A percentile compares a stretch with the other conserved stretches of the same genome.
phyloP scores from a whole-genome alignment of 2,113 vertebrate species.

The Lipotes vexillifer region DNA sequence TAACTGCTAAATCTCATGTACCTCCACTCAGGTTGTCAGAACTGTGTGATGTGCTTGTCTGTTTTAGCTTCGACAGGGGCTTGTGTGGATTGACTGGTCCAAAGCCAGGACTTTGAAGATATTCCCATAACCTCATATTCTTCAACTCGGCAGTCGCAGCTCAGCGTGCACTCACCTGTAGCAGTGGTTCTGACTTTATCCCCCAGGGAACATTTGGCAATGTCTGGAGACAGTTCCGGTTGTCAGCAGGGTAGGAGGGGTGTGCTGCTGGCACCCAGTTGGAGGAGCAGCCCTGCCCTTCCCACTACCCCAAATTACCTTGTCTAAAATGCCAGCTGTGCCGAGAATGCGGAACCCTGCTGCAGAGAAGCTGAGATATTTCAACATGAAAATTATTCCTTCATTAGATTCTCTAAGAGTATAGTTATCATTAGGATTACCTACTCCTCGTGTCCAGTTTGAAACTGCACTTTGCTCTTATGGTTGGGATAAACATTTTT shows the following conservation, averaged over 20 bases:
- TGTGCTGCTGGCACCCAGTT: neutral
- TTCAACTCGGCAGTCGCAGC: neutral
- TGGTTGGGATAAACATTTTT: neutral
- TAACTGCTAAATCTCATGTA: neutral
- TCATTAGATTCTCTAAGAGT: neutral
- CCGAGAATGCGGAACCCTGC: neutral
- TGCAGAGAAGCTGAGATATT: neutral
- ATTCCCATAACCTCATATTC: neutral
- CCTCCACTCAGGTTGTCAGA: neutral
- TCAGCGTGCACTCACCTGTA: accelerated
- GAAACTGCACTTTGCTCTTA: neutral
- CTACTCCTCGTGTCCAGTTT: too few relatives aligned
- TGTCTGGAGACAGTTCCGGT: neutral
- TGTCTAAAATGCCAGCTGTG: neutral
- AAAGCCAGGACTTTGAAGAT: neutral
- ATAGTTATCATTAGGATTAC: neutral
- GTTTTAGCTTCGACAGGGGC: neutral
- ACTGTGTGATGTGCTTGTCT: accelerated
- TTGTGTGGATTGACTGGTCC: neutral
- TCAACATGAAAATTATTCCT: neutral
- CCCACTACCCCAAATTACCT: neutral
- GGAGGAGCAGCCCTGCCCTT: neutral
- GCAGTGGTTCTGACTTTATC: neutral
- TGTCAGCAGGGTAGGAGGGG: neutral
- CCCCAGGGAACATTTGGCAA: neutral